phyloP scores from a whole-genome alignment of 2,888 invertebrate species.

The Morpho helenor region DNA sequence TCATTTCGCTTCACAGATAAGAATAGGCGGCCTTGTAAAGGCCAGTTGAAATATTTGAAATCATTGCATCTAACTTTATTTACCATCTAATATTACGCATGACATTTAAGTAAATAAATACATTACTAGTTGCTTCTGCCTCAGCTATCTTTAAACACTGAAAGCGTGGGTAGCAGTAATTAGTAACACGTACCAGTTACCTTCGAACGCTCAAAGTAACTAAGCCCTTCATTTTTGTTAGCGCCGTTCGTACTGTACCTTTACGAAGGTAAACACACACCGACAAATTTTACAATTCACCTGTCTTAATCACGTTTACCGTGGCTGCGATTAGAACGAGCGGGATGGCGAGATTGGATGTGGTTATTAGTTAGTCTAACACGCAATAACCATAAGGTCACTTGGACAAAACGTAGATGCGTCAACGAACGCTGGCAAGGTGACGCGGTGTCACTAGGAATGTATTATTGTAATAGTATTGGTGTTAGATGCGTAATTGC shows the following conservation, averaged over 20 bases:
- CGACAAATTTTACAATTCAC: slow-evolving; percentile 55
- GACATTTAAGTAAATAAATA: neutral
- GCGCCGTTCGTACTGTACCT: slow-evolving; percentile 68
- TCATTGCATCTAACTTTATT: slow-evolving; percentile 8
- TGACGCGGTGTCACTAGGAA: slow-evolving; percentile 71
- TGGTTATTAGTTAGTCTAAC: slow-evolving; percentile 64
- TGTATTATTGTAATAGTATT: slow-evolving; percentile 63
- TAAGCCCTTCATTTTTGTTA: slow-evolving; percentile 76
- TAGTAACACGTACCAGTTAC: slow-evolving; percentile 56
- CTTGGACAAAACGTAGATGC: slow-evolving; percentile 73
- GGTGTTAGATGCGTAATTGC: slow-evolving; percentile 42
- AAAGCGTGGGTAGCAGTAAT: slow-evolving; percentile 33
- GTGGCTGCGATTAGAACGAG: slow-evolving; percentile 46
- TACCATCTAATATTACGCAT: slow-evolving; percentile 6
- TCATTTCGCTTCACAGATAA: slow-evolving; percentile 6
- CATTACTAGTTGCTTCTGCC: neutral
- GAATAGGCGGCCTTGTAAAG: slow-evolving; percentile 11
- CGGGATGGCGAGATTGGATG: slow-evolving; percentile 59
- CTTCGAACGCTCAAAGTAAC: slow-evolving; percentile 61
- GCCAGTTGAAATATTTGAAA: slow-evolving; percentile 9
- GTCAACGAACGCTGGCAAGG: slow-evolving; percentile 78
- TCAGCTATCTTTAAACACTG: slow-evolving; percentile 2
- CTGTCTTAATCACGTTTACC: slow-evolving; percentile 49
- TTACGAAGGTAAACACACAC: slow-evolving; percentile 64
- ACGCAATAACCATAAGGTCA: slow-evolving; percentile 68